These are phyloP conservation scores for Virgularia gustaviana DNA, from an alignment of 92 coral and sea anemone species.

Conservation along the genomic window DNA sequence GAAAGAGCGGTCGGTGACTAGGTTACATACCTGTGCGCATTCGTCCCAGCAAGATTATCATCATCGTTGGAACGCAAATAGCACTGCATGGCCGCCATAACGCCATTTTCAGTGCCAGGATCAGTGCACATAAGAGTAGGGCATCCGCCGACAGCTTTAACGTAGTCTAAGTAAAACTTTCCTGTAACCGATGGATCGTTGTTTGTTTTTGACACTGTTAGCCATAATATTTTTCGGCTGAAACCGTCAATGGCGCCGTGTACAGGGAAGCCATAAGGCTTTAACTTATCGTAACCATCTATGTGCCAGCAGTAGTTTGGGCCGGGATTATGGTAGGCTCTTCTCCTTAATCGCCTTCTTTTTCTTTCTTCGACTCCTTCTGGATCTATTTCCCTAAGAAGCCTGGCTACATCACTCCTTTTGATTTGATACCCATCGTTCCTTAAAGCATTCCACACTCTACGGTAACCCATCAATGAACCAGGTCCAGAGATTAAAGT, in stretches of 20 bases:
- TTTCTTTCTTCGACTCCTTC: constrained; percentile 1
- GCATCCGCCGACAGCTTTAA: not conserved
- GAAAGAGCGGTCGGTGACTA: not conserved
- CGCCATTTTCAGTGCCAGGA: not conserved
- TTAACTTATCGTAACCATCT: not conserved
- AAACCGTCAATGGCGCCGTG: not conserved
- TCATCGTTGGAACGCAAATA: not conserved
- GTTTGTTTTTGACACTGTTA: not conserved
- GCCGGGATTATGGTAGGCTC: not conserved
- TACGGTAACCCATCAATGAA: not conserved
- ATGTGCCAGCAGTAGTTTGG: not conserved
- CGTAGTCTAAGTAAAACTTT: not conserved
- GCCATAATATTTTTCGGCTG: not conserved
- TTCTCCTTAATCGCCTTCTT: not conserved
- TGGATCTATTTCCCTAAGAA: not conserved
- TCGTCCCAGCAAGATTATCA: not conserved
- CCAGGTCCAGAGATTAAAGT: not conserved
- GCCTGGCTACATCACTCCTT: not conserved
- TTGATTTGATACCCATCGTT: not conserved
- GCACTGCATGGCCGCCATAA: not conserved
- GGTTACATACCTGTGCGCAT: not conserved
- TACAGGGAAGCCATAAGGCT: not conserved
- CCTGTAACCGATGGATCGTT: not conserved
- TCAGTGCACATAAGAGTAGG: not conserved
- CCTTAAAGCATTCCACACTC: not conserved